phyloP scores from a whole-genome alignment of 2,797 vertebrate genomes.

The Rhincodon typus region DNA sequence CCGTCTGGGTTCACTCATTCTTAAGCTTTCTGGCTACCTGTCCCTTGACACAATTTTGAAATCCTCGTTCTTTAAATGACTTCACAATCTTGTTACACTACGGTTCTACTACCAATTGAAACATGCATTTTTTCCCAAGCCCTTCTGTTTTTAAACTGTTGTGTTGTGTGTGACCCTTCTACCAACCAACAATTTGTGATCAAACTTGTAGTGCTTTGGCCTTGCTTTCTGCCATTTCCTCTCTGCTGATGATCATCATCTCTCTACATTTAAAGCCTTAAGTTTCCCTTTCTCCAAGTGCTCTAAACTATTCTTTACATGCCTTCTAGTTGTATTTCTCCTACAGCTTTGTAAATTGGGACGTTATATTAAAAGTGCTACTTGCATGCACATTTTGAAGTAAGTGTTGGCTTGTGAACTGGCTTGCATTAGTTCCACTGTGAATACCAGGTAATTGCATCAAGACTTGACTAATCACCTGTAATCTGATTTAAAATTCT shows the following conservation, averaged over 20 bases:
- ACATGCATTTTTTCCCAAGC: not conserved
- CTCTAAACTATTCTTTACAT: not conserved
- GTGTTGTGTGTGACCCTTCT: not conserved
- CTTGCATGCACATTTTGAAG: not conserved
- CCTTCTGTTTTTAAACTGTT: not conserved
- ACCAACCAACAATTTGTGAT: not conserved
- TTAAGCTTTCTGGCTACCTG: not conserved
- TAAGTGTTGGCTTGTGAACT: not conserved
- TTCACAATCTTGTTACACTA: not conserved
- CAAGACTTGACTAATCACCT: not conserved
- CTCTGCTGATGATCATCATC: not conserved
- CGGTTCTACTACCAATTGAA: not conserved
- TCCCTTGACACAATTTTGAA: not conserved
- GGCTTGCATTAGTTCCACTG: not conserved
- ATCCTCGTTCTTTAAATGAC: not conserved
- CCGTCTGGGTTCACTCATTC: not conserved
- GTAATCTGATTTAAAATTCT: not conserved
- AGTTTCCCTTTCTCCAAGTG: not conserved
- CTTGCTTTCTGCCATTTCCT: not conserved
- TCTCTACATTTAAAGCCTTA: not conserved
- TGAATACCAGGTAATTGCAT: not conserved
- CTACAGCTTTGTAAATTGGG: not conserved
- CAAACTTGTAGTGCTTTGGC: not conserved
- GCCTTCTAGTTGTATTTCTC: not conserved
- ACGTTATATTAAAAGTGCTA: not conserved